These are phyloP conservation scores for Sialis fuliginosa DNA, from an alignment of 2,888 invertebrate species.

Conservation along the genomic window DNA sequence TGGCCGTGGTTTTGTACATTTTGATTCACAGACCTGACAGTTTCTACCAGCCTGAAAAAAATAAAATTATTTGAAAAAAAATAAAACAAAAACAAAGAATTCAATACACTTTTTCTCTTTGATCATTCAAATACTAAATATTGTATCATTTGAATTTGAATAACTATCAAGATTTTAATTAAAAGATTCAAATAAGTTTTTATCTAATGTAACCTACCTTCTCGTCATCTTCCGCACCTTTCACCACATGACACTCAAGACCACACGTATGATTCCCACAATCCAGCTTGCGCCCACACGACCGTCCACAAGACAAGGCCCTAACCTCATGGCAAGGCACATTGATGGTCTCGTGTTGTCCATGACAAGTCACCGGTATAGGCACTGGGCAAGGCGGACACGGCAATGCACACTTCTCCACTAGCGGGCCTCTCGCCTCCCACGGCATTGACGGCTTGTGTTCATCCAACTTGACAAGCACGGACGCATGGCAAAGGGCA, in stretches of 20 bases:
- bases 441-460: conserved; percentile 47
- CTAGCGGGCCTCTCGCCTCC: conserved; percentile 29
- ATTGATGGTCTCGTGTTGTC: conserved; percentile 47
- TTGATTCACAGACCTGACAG: conserved; percentile 37
- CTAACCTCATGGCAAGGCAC: conserved; percentile 54
- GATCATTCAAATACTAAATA: too few relatives aligned
- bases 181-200: background rate
- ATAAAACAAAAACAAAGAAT: too few relatives aligned
- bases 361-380: conserved; percentile 52
- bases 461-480: conserved; percentile 38
- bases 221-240: conserved; percentile 22
- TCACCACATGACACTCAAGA: conserved; percentile 50
- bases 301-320: conserved; percentile 58
- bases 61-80: conserved; percentile 5
- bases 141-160: too few relatives aligned
- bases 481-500: conserved; percentile 57
- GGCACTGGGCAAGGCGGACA: conserved; percentile 58
- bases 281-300: conserved; percentile 49
- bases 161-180: too few relatives aligned
- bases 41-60: conserved; percentile 23
- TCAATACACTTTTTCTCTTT: too few relatives aligned
- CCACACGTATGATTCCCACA: conserved; percentile 69
- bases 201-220: conserved; percentile 11
- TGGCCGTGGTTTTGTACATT: conserved; percentile 46
- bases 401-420: conserved; percentile 34